Conservation (phyloP, 2,797 vertebrate species). For the Onychomys torridus region DNA sequence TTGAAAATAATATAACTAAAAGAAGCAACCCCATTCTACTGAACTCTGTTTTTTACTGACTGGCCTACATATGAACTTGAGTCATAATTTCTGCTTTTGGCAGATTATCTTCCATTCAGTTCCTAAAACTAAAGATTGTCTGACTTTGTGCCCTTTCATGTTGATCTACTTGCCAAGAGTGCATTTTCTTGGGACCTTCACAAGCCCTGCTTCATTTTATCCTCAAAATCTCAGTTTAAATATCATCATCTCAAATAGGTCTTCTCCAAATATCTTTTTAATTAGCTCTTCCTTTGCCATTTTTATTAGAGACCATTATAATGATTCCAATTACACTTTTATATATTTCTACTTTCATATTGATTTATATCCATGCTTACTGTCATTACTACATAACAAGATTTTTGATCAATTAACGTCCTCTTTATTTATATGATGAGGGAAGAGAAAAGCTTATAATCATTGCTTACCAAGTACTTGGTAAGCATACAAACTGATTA, state of each 20-base stretch:
- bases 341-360: not conserved
- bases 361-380: not conserved
- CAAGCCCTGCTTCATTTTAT: slow-evolving; percentile 22
- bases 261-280: slow-evolving; percentile 51
- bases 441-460: not conserved
- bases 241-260: slow-evolving; percentile 47
- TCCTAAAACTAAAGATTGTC: not conserved
- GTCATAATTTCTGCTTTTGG: not conserved
- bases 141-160: not conserved
- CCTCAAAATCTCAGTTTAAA: slow-evolving; percentile 62
- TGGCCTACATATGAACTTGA: not conserved
- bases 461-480: not conserved
- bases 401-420: not conserved
- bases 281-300: slow-evolving; percentile 12
- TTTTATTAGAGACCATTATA: slow-evolving; percentile 19
- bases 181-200: slow-evolving; percentile 46
- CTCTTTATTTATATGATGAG: not conserved
- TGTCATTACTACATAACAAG: not conserved
- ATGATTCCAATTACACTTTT: not conserved
- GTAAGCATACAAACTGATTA: not conserved
- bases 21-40: not conserved
- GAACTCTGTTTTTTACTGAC: slow-evolving; percentile 47
- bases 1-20: slow-evolving; percentile 40
- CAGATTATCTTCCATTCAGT: not conserved
- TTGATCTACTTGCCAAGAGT: not conserved